Percentiles rank a stretch among this genome's conserved stretches.
Conservation (phyloP, 2,888 invertebrate genomes). For the Thecocarcelia acutangulata region DNA sequence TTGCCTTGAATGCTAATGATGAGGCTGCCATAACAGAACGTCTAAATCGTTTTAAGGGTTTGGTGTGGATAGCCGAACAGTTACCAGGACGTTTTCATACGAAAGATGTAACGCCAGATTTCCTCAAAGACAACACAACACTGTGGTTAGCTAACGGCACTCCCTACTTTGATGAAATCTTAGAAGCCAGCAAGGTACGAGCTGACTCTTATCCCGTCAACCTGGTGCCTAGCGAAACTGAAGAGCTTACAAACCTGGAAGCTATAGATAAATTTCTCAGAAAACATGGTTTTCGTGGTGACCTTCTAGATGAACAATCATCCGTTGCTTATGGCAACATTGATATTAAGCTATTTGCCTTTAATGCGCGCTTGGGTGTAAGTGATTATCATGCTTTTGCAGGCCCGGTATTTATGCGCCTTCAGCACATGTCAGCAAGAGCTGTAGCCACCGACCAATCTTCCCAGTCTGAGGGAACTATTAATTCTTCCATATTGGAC, state of each 20-base stretch:
- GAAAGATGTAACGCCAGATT: slow-evolving; percentile 85
- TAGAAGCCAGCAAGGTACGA: slow-evolving; percentile 76
- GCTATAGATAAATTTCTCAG: slow-evolving; percentile 78
- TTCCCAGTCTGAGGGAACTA: slow-evolving; percentile 42
- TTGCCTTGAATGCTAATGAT: slow-evolving; percentile 73
- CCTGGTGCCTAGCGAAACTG: slow-evolving; percentile 73
- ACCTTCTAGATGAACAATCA: slow-evolving; percentile 78
- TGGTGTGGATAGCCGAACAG: slow-evolving; percentile 90
- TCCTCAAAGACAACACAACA: slow-evolving; percentile 81
- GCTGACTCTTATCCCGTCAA: slow-evolving; percentile 73
- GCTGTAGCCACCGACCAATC: slow-evolving; percentile 36
- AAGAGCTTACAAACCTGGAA: slow-evolving; percentile 77
- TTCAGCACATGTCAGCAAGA: slow-evolving; percentile 73
- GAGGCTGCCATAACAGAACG: slow-evolving; percentile 74
- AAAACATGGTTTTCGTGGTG: slow-evolving; percentile 80
- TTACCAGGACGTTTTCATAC: slow-evolving; percentile 84
- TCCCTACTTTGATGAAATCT: slow-evolving; percentile 78
- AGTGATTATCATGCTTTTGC: slow-evolving; percentile 80
- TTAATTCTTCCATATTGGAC: slow-evolving; percentile 74
- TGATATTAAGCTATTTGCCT: slow-evolving; percentile 80
- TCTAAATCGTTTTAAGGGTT: slow-evolving; percentile 78
- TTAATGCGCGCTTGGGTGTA: slow-evolving; percentile 76
- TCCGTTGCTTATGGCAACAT: slow-evolving; percentile 81
- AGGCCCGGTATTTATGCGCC: slow-evolving; percentile 79
- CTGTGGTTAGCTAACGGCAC: slow-evolving; percentile 85